Evolutionary conservation across 2,113 vertebrate genomes (phyloP).

Genomic region (Tricholaema leucomelas): DNA sequence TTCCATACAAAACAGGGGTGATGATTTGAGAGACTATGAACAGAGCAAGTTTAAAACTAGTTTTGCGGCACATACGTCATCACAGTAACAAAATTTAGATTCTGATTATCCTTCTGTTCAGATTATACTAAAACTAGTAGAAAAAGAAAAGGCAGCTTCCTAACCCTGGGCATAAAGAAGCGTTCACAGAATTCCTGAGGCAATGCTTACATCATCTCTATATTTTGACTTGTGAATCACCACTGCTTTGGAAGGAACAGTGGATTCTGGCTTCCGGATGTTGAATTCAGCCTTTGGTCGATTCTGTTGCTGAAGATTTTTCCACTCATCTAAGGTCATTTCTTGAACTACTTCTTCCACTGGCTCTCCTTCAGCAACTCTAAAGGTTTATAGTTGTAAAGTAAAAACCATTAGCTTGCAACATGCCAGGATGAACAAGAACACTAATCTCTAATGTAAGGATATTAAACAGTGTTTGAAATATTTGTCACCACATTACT

Average conservation of each 20-base stretch:
- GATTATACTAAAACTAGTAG: background rate
- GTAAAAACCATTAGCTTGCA: conserved; percentile 50
- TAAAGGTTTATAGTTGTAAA: conserved; percentile 62
- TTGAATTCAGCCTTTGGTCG: conserved; percentile 91
- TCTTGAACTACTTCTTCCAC: conserved; percentile 84
- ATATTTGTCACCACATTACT: background rate
- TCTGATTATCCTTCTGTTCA: background rate
- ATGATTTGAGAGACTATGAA: background rate
- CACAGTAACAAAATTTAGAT: background rate
- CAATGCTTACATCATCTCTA: conserved; percentile 78
- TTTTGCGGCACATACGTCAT: background rate
- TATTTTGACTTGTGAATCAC: conserved; percentile 94
- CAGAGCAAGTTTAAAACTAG: background rate
- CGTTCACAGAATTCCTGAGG: conserved; percentile 27
- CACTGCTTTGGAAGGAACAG: conserved; percentile 90
- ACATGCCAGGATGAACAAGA: background rate
- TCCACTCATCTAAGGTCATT: conserved; percentile 98
- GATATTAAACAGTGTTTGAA: background rate
- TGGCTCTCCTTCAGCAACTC: conserved; percentile 74
- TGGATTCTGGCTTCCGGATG: conserved; percentile 88
- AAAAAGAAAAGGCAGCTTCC: background rate
- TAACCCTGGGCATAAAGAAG: background rate
- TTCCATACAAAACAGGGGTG: background rate
- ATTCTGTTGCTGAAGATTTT: conserved; percentile 85
- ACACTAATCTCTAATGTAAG: background rate